Base-by-base conservation (phyloP, 2,113 vertebrate species). In the Falcunculus frontatus region DNA sequence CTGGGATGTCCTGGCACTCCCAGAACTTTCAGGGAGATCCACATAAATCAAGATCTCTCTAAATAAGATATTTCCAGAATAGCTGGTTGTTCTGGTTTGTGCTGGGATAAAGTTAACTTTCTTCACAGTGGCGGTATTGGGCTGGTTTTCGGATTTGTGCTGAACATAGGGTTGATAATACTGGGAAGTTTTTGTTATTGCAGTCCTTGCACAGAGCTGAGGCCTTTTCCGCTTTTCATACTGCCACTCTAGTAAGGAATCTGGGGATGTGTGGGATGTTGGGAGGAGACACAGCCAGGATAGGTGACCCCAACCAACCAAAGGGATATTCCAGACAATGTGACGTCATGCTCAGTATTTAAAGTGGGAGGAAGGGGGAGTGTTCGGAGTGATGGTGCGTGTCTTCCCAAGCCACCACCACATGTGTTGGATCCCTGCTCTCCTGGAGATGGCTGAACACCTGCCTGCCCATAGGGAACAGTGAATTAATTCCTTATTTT, bases 181-280 rank as follows among this genome's bases (percentile, higher is more conserved):
- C 22, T 49, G 35, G 9, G 21, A 32, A 37, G 32, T 15, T 49
- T 56, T 63, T 63, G 11, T 55, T 49, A 22, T 41, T 63, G 41
- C 25, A 47, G 47, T 6, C 16, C 47, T 55, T n/a, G 13, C n/a
- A 55, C n/a, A 47, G 29, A 41, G 30, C 23, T 39, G 32, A 47
- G 30, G 23, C 20, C 11, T 63, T 30, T 22, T 72, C 25, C 47
- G n/a, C n/a, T 41, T 87, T 70, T 63, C 57, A 16, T 29, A 21
- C 7, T 10, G 56, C 7, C 13, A 30, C 2, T 2, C 19, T 63
- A 25, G 11, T 17, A 14, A 42, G 42, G 35, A 15, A 5, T 10
- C 0, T 47, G 17, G 17, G 29, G 9, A 2, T 27, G 26, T 9
- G 4, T 72, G 56, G 41, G 20, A 41, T 12, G 21, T 0, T 70